Base-by-base conservation (phyloP, 2,888 invertebrate genomes). In the Epistrophe grossulariae region DNA sequence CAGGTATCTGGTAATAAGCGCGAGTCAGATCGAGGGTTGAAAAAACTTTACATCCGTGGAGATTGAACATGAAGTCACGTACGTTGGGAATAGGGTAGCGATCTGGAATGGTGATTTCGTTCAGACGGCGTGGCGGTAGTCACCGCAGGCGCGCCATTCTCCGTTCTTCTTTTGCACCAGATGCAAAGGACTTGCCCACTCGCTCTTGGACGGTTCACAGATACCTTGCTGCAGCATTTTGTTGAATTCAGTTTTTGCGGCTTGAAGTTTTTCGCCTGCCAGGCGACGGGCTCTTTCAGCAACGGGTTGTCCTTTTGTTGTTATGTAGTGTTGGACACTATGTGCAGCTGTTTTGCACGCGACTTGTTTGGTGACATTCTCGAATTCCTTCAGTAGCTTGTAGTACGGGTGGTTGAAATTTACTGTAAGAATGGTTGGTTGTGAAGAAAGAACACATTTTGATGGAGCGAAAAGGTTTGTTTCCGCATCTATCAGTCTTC, bases 181-280 rank as follows among this genome's bases (percentile, higher is more conserved):
- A n/a, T 40, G 38, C 11, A 40, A 11, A 40, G 38, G 11, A 40
- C 38, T 10, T 40, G 38, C 38, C 38, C 38, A 40, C 10, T 55
- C 55, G 28, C 55, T 55, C 15, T 70, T 55, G 15, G 70, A 70
- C n/a, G 70, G 55, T 13, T 55, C 70, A 11, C 70, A 70, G 4
- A 70, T 40, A 8, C 70, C 35, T 55, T 70, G 55, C 13, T 70
- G 70, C 40, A 70, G 24, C 70, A 70, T 70, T 13, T 45, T 57
- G 1, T 57, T 15, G 31, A 71, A 57, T n/a, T 71, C 45, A 1
- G 19, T n/a, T 57, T 57, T 57, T 3, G 43, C 55, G 24, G 28
- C 24, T 55, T 55, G 55, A 11, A 55, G 24, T 28, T 55, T 55
- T 9, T 55, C 28, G 28, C 10, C 50, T 55, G 28, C 55, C 10